These are phyloP conservation scores for Sinodicranocentrus sp. DNA, from an alignment of 2,888 invertebrate species.

Conservation along the genomic window DNA sequence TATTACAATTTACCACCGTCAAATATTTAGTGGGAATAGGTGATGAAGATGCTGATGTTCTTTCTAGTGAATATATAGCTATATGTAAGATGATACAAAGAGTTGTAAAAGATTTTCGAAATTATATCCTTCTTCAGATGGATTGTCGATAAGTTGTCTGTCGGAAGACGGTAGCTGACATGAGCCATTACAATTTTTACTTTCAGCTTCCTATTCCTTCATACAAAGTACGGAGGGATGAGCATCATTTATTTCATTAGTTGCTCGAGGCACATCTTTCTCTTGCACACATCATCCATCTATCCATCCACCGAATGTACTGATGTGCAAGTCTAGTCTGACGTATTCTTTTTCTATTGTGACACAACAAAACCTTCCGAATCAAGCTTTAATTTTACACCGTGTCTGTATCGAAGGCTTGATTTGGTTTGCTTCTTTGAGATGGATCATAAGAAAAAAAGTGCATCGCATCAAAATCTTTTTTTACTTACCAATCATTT, in stretches of 20 bases:
- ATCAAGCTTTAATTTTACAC: slow-evolving; percentile 2
- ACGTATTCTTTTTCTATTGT: background rate
- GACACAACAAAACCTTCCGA: background rate
- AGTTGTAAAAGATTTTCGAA: background rate
- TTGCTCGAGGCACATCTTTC: slow-evolving; percentile 26
- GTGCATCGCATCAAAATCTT: slow-evolving; percentile 21
- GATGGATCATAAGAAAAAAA: background rate
- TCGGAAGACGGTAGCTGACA: slow-evolving; percentile 51
- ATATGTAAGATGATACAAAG: too few relatives aligned
- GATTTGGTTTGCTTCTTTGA: slow-evolving; percentile 24
- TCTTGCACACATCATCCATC: slow-evolving; percentile 25
- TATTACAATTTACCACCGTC: background rate
- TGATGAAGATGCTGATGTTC: background rate
- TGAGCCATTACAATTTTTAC: slow-evolving; percentile 30
- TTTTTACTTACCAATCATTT: background rate
- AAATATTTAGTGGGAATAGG: too few relatives aligned
- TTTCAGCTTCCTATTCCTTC: slow-evolving; percentile 15
- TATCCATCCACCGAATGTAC: too few relatives aligned
- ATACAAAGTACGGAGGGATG: background rate
- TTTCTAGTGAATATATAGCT: background rate
- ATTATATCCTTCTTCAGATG: slow-evolving; percentile 10
- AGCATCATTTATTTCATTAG: background rate
- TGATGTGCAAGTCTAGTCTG: background rate
- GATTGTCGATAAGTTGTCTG: slow-evolving; percentile 33
- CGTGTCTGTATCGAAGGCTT: slow-evolving; percentile 27